Base-by-base conservation (phyloP, 2,113 vertebrate species). In the Poicephalus gulielmi region DNA sequence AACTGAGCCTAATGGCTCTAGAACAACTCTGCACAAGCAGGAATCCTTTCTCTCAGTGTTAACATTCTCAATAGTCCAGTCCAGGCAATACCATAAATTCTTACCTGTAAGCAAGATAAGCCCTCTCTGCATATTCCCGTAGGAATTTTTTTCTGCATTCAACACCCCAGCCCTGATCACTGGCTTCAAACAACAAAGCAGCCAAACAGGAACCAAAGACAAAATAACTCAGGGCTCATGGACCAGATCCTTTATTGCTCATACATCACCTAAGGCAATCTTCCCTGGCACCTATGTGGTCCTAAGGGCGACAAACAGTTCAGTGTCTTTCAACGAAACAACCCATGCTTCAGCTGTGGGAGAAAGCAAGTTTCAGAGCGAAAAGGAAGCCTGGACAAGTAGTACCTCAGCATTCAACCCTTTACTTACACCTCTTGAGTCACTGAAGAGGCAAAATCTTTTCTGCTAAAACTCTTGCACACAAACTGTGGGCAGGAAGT, bases 391-490 rank as follows among this genome's bases (percentile, higher is more conserved):
- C 46, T 37, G 33, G 10, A 53, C 46, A 64, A 87, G 55, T 17
- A 91, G 27, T 41, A 47, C n/a, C 31, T 90, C 60, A 50, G 31
- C 8, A 25, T 83, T 52, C 71, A 64, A 22, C 23, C 33, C 12
- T 91, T 93, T 92, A 93, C 97, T 97, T 95, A 97, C 85, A 98
- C 88, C 25, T 96, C 71, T 22, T 44, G 25, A 68, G 47, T 28
- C 55, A 98, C 27, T 7, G 33, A 77, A 76, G 94, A 89, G 60
- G 96, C 88, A 92, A 90, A 98, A 27, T 68, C 59, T 83, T 83
- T 85, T 68, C 83, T 98, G 92, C 98, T 93, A 95, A 98, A 98
- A 92, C 95, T 97, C 67, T 92, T 66, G 33, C 84, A 20, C 5
- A 85, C 84, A 43, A 98, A 96, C 8, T 14, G 17, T 10, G 88